Percentiles rank a stretch among this genome's conserved stretches.
These are phyloP conservation scores for Aleadryas rufinucha DNA, from an alignment of 2,113 vertebrate species.

Conservation along the genomic window DNA sequence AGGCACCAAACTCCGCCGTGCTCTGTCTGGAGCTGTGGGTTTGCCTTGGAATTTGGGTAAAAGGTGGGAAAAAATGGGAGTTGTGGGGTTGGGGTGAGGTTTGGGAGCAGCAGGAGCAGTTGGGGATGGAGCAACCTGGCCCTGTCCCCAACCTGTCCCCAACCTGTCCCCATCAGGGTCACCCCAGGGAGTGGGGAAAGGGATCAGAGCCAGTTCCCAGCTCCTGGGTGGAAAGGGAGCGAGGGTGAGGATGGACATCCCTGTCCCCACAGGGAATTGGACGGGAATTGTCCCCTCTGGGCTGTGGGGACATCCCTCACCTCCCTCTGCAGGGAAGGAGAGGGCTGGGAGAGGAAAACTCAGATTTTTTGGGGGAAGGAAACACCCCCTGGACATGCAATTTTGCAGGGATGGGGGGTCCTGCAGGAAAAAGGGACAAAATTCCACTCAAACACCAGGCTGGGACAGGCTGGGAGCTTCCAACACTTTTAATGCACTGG, in stretches of 20 bases:
- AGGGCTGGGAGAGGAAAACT: not conserved
- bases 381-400: fast-evolving
- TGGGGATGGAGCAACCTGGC: not conserved
- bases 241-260: not conserved
- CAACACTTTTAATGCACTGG: not conserved
- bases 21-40: not conserved
- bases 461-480: not conserved
- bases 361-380: fast-evolving
- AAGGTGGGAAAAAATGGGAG: fast-evolving
- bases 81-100: not conserved
- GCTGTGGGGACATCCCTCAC: fast-evolving
- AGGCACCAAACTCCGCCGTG: not conserved
- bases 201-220: not conserved
- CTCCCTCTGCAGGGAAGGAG: fast-evolving
- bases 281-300: not conserved
- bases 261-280: not conserved
- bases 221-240: not conserved
- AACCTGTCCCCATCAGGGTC: not conserved
- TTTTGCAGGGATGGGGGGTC: fast-evolving
- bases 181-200: fast-evolving
- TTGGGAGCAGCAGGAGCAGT: not conserved
- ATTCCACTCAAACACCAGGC: not conserved
- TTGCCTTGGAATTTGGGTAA: not conserved
- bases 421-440: not conserved
- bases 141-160: not conserved